Base-by-base conservation (phyloP, 2,888 invertebrate genomes). In the Bibio marci region DNA sequence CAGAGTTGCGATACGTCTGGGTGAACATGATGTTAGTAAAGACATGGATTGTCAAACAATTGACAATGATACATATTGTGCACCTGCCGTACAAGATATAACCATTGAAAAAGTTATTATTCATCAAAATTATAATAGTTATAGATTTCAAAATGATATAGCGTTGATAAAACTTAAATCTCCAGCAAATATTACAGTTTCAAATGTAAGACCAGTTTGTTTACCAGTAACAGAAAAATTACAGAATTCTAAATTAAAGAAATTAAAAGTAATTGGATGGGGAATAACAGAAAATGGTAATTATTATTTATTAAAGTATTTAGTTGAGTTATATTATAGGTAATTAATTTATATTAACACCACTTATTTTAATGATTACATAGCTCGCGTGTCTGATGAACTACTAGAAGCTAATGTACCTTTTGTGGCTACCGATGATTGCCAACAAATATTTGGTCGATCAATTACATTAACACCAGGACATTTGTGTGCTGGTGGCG, bases 401-500 rank as follows among this genome's bases (percentile, higher is more conserved):
- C 38, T 44, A 4, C 51, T 65, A 34, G 60, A 62, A 48, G 64
- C 62, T 0, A 47, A 47, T 2, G 33, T 67, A 18, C 52, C 59
- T 2, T 44, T 56, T 6, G 48, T 63, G 6, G 17, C 49, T 2
- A 50, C 51, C 19, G 49, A 56, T n/a, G 43, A 53, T 14, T 66
- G 65, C 47, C 48, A 47, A 10, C 30, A 43, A 35, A 44, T 44
- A 12, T 65, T 60, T 46, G 45, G 46, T 4, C 7, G 33, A 3
- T 35, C 28, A 10, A 15, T 41, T 10, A 33, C 4, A 26, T 47
- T 64, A 3, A 51, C 49, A 2, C 38, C 49, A 13, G 59, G 54
- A 13, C 71, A 73, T 49, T 47, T 73, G 1, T 73, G 73, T 48
- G 71, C 67, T 13, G 69, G 70, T 2, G 71, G 70, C 10, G 39